phyloP scores from a whole-genome alignment of 2,113 vertebrate genomes.

The Pituophis catenifer region DNA sequence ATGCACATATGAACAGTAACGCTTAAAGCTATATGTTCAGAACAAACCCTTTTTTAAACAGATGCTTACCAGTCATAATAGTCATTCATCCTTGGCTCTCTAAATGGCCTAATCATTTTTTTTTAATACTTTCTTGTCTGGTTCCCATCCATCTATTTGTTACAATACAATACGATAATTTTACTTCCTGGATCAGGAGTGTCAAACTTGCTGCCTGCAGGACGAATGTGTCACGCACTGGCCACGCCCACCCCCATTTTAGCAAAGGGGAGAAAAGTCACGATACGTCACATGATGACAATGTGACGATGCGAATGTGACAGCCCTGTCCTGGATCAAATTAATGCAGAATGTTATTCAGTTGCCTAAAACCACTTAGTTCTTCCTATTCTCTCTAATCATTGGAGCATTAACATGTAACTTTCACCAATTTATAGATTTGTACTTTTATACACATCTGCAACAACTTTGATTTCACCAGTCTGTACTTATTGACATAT shows the following conservation, averaged over 20 bases:
- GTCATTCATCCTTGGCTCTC: not conserved
- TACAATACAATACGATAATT: not conserved
- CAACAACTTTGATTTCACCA: not conserved
- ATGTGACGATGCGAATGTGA: too few relatives aligned
- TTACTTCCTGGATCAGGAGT: not conserved
- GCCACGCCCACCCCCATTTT: too few relatives aligned
- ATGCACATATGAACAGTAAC: not conserved
- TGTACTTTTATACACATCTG: not conserved
- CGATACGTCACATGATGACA: too few relatives aligned
- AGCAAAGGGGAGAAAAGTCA: too few relatives aligned
- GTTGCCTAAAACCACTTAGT: not conserved
- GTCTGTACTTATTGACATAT: not conserved
- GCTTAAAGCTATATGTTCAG: not conserved
- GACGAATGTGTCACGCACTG: too few relatives aligned
- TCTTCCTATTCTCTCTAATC: not conserved
- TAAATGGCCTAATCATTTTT: not conserved
- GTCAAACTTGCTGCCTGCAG: too few relatives aligned
- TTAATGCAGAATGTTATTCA: not conserved
- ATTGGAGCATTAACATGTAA: not conserved
- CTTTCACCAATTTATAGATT: not conserved
- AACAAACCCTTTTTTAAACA: not conserved
- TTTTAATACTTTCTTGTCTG: not conserved
- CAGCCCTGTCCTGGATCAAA: not conserved
- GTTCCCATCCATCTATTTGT: not conserved
- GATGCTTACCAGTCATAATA: not conserved